Conservation (phyloP, 2,797 vertebrate species). For the Periparus ater region DNA sequence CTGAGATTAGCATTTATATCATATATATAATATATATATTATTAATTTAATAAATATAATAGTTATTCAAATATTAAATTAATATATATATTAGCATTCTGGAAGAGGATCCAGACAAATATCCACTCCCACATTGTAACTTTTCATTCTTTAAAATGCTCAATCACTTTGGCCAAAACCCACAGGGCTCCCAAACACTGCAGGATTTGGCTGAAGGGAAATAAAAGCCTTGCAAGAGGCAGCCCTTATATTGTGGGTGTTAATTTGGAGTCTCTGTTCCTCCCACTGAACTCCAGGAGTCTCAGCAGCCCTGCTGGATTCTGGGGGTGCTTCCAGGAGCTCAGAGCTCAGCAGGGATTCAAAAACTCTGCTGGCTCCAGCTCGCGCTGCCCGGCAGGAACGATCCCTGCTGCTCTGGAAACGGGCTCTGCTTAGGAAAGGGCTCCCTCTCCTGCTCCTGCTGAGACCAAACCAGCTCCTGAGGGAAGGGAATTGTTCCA, state of each 20-base stretch:
- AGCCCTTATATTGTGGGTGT: not conserved
- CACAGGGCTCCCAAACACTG: not conserved
- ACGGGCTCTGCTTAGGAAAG: not conserved
- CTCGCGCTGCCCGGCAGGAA: not conserved
- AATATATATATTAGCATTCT: too few species aligned
- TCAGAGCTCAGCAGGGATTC: not conserved
- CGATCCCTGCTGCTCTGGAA: fast-evolving
- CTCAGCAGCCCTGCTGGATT: not conserved
- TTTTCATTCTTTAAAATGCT: not conserved
- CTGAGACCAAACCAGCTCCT: not conserved
- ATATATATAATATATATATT: too few species aligned
- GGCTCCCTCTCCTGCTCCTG: conserved; percentile 51
- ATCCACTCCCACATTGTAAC: fast-evolving
- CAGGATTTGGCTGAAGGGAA: not conserved
- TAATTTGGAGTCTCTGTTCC: not conserved
- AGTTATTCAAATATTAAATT: too few species aligned
- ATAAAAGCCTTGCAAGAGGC: not conserved
- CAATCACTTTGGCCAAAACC: not conserved
- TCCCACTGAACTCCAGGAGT: not conserved
- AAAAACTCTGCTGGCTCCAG: not conserved
- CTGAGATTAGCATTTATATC: not conserved
- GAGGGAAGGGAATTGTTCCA: not conserved
- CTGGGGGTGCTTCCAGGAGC: not conserved
- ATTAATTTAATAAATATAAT: too few species aligned
- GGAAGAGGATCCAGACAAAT: not conserved